A percentile compares a stretch with the other conserved stretches of the same genome.
These are phyloP conservation scores for Drosophila leontia DNA, from an alignment of 1,140 invertebrate species.

Conservation along the genomic window DNA sequence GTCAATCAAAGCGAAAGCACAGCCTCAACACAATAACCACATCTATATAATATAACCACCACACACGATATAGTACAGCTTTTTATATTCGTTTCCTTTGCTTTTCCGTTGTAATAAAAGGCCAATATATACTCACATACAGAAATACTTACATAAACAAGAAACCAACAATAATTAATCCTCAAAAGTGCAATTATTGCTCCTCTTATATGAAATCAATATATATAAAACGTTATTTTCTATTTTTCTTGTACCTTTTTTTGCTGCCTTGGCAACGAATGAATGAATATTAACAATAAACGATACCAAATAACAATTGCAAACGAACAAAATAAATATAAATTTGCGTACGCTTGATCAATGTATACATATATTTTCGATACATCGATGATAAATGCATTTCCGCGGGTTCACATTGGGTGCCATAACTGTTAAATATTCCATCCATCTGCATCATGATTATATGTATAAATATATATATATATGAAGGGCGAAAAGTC, in stretches of 20 bases:
- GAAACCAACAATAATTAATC: constrained; percentile 31
- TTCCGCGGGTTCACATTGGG: constrained; percentile 42
- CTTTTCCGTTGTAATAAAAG: constrained; percentile 38
- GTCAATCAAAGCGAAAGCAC: constrained; percentile 42
- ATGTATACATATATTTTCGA: constrained; percentile 54
- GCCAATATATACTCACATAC: constrained; percentile 44
- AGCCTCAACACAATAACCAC: constrained; percentile 43
- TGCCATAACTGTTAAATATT: constrained; percentile 50
- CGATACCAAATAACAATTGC: constrained; percentile 41
- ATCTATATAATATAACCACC: constrained; percentile 30
- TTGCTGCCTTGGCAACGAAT: constrained; percentile 82
- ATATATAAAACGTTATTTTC: constrained; percentile 74
- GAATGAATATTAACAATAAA: constrained; percentile 64
- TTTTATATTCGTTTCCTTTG: constrained; percentile 40
- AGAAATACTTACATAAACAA: constrained; percentile 49
- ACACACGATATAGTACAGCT: constrained; percentile 21
- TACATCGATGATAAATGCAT: constrained; percentile 39
- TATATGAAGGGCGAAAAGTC: constrained; percentile 91
- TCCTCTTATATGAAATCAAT: constrained; percentile 46
- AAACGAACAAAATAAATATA: constrained; percentile 26
- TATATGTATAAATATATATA: constrained; percentile 30
- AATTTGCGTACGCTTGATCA: constrained; percentile 78
- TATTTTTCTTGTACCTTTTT: constrained; percentile 82
- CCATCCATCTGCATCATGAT: constrained; percentile 34
- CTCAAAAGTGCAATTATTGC: constrained; percentile 40